phyloP scores from a whole-genome alignment of 2,888 invertebrate genomes.

The Cryptophagus acutangulus region DNA sequence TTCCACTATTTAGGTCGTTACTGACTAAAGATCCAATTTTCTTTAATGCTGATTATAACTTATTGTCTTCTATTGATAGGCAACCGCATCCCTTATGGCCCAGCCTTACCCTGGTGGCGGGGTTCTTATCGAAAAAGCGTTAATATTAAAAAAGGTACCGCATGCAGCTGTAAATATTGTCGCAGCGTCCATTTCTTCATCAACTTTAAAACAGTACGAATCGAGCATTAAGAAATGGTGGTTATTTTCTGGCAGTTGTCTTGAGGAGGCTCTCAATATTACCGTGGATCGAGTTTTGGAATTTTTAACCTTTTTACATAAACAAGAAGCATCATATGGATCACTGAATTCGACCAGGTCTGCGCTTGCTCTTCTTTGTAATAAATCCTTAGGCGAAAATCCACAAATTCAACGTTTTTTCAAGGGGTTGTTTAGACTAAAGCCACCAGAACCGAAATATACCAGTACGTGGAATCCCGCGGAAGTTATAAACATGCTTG shows the following conservation, averaged over 20 bases:
- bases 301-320: no score
- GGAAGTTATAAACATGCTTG: conserved; percentile 14
- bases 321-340: conserved; percentile 18
- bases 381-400: conserved; percentile 15
- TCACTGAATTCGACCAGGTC: conserved; percentile 19
- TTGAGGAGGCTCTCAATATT: conserved; percentile 10
- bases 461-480: conserved; percentile 31
- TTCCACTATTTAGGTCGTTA: conserved; percentile 14
- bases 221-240: no score
- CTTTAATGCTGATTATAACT: not conserved
- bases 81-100: conserved; percentile 10
- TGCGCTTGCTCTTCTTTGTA: conserved; percentile 15
- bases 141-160: conserved; percentile 11
- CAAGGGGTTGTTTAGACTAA: no score
- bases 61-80: conserved; percentile 10
- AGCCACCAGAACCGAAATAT: conserved; percentile 25
- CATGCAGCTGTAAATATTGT: conserved; percentile 10
- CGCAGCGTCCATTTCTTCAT: conserved; percentile 16
- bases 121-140: conserved; percentile 18
- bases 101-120: conserved; percentile 19
- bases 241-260: conserved; percentile 7
- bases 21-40: not conserved
- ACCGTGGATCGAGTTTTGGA: conserved; percentile 10
- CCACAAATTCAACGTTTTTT: conserved; percentile 13
- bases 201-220: no score